Conservation (phyloP, 2,797 vertebrate genomes). For the Xiphophorus birchmanni region DNA sequence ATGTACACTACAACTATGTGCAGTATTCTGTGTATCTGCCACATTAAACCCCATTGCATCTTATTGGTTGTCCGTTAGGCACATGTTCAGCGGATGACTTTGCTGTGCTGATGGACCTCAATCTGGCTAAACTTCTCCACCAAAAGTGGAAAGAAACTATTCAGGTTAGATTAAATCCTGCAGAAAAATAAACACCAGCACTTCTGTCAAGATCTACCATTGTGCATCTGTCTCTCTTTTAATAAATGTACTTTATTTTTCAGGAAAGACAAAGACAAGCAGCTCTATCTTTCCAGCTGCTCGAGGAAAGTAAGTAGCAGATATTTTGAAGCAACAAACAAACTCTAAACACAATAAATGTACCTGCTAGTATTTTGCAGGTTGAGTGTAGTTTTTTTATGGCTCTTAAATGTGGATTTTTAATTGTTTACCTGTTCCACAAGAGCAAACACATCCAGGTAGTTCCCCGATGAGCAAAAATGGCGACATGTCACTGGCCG, state of each 20-base stretch:
- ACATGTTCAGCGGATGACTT: constrained; percentile 89
- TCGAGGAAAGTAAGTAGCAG: constrained; percentile 82
- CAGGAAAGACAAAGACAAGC: constrained; percentile 90
- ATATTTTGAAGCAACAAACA: not conserved
- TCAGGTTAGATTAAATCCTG: constrained; percentile 82
- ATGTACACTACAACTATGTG: not conserved
- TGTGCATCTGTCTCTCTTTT: not conserved
- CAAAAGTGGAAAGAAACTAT: constrained; percentile 97
- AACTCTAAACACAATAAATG: not conserved
- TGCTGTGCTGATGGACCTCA: constrained; percentile 92
- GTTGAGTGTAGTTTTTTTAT: not conserved
- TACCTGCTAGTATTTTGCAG: not conserved
- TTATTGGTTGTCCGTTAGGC: constrained; percentile 61
- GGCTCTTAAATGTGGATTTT: not conserved
- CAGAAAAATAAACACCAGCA: not conserved
- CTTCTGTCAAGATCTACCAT: not conserved
- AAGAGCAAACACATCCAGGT: constrained; percentile 26
- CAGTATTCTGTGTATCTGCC: not conserved
- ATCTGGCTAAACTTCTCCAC: constrained; percentile 92
- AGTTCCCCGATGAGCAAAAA: constrained; percentile 54
- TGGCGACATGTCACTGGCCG: constrained; percentile 24
- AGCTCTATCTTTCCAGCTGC: constrained; percentile 81
- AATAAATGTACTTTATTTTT: constrained; percentile 38
- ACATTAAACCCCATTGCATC: not conserved
- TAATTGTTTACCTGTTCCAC: constrained; percentile 9